A percentile compares a stretch with the other conserved stretches of the same genome.
These are phyloP conservation scores for Rallus crepitans DNA, from an alignment of 2,797 vertebrate genomes.

Conservation along the genomic window DNA sequence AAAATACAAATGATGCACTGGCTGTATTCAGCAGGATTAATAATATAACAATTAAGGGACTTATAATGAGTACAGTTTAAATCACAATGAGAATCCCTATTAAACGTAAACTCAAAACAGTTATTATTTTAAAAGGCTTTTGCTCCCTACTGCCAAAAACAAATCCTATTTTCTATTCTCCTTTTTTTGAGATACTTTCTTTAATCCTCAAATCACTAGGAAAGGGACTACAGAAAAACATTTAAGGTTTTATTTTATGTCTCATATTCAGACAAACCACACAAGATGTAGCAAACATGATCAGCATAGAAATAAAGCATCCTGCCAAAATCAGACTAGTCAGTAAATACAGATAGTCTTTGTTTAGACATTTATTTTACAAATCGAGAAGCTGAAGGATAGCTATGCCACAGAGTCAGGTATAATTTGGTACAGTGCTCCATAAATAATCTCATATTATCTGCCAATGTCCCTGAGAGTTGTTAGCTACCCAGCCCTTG, in stretches of 20 bases:
- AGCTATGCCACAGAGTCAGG: neutral
- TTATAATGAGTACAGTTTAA: neutral
- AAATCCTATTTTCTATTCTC: neutral
- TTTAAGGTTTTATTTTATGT: neutral
- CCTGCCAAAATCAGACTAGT: neutral
- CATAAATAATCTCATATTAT: neutral
- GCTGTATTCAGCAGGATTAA: neutral
- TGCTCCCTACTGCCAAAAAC: neutral
- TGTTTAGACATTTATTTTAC: neutral
- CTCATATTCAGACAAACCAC: neutral
- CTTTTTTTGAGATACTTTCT: neutral
- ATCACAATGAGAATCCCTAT: neutral
- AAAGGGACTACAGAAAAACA: neutral
- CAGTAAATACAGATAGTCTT: neutral
- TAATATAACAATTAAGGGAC: neutral
- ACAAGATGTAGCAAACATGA: neutral
- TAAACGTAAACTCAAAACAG: neutral
- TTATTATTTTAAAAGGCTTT: neutral
- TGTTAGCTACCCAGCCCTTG: neutral
- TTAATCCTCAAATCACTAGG: neutral
- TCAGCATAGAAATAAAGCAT: neutral
- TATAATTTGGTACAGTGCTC: neutral
- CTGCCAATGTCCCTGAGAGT: neutral
- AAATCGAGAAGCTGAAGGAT: neutral
- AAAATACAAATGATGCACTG: neutral